Base-by-base conservation (phyloP, 1,140 invertebrate species). In the Neodiprion fabricii region DNA sequence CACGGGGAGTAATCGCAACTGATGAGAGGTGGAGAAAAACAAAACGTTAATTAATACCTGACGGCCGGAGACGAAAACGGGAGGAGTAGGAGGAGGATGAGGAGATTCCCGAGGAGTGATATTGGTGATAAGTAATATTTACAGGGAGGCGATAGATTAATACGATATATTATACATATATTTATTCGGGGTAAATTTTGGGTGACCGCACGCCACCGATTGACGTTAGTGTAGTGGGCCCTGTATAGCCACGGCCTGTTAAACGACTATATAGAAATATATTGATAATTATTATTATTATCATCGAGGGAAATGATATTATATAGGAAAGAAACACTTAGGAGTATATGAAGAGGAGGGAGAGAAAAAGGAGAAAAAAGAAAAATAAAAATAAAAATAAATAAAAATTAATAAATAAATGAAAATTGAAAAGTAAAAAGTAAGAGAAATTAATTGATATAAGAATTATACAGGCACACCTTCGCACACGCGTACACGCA, bases 231-330 rank as follows among this genome's bases (percentile, higher is more conserved):
- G 77, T 87, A 86, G 84, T 79, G 86, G 86, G 85, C 82, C 86
- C 82, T 87, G 86, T 85, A 88, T 86, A 88, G 87, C 86, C 87
- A 88, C 87, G 87, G 86, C 87, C 87, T 88, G 85, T 85, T 79
- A 78, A 40, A 82, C 81, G 81, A 69, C 67, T 69, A 69, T 69
- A 69, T 69, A 47, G 21, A 69, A 69, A 69, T 69, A 69, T 23
- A 69, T 69, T 17, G 12, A 17, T 69, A 80, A 81, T 78, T 80
- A 80, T 74, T 76, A 79, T 81, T 78, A 77, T 81, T 80, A 80
- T 80, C 28, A 40, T 40, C 28, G 28, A 40, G 28, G 28, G 28
- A 40, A 85, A 84, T 78, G 82, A 82, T 82, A 83, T 80, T 77
- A 80, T 80, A 70, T 69, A 72, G 28, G 48, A 48, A 72, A 48